Conservation (phyloP, 2,888 invertebrate species). For the Melinopterus prodromus region DNA sequence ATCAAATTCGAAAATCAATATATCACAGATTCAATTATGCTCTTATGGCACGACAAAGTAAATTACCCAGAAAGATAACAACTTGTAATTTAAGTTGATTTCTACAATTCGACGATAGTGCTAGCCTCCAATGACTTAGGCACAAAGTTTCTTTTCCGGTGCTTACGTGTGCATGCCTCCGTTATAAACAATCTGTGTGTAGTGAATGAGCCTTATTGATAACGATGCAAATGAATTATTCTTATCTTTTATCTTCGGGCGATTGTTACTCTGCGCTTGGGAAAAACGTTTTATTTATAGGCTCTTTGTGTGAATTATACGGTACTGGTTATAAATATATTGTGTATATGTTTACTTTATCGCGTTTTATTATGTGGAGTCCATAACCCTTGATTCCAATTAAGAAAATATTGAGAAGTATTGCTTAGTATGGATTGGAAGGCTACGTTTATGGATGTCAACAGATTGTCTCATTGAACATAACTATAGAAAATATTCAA, state of each 20-base stretch:
- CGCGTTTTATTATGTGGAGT: neutral
- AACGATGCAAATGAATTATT: conserved; percentile 4
- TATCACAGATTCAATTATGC: neutral
- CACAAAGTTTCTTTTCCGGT: neutral
- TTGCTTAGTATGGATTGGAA: too few species aligned
- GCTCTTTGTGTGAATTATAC: conserved; percentile 4
- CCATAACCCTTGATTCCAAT: neutral
- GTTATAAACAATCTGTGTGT: neutral
- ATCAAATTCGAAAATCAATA: conserved; percentile 12
- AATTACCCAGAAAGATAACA: neutral
- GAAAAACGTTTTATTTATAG: neutral
- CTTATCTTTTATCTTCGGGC: neutral
- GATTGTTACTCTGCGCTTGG: neutral
- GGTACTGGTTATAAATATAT: neutral
- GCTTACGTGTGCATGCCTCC: too few species aligned
- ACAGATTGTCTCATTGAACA: too few species aligned
- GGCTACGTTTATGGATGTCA: too few species aligned
- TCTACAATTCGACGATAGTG: neutral
- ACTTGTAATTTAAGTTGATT: neutral
- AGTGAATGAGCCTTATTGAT: neutral
- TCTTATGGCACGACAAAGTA: neutral
- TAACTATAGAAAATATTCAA: too few species aligned
- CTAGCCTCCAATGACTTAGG: too few species aligned
- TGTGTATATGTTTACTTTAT: neutral
- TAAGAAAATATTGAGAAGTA: neutral